A percentile compares a stretch with the other conserved stretches of the same genome.
Conservation (phyloP, 1,140 invertebrate species). For the Leguminivora glycinivorella region DNA sequence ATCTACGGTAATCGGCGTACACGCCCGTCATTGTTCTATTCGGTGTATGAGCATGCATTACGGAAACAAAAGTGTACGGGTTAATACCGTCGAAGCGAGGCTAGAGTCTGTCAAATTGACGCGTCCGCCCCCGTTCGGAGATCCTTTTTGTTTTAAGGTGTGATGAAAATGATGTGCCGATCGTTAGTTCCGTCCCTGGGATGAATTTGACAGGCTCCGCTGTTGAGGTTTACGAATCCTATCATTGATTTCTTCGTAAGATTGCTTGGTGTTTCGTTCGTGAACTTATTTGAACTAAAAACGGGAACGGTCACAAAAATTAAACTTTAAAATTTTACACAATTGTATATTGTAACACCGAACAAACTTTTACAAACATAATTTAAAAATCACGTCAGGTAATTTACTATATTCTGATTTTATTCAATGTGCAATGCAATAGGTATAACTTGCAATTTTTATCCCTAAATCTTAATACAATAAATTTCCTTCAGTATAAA, state of each 20-base stretch:
- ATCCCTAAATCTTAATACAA: no score
- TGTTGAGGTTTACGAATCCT: background rate
- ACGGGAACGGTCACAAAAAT: no score
- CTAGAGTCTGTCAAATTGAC: slow-evolving; percentile 7
- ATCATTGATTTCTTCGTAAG: background rate
- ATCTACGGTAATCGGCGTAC: slow-evolving; percentile 74
- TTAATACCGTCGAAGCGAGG: slow-evolving; percentile 2
- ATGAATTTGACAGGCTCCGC: slow-evolving; percentile 3
- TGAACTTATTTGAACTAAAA: no score
- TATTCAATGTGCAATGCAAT: background rate
- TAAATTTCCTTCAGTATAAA: no score
- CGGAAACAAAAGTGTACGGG: slow-evolving; percentile 7
- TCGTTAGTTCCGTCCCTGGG: background rate
- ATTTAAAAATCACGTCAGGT: no score
- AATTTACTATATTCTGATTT: no score
- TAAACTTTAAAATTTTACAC: no score
- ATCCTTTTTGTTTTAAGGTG: background rate
- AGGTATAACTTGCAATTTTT: background rate
- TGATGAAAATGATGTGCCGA: background rate
- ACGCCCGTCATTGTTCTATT: slow-evolving; percentile 74
- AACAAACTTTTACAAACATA: slow-evolving; percentile 9
- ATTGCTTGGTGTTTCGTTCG: background rate
- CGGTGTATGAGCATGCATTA: slow-evolving; percentile 24
- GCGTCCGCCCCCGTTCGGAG: no score
- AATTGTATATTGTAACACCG: background rate